Conservation (phyloP, 2,888 invertebrate species). For the Lasius fuliginosus region DNA sequence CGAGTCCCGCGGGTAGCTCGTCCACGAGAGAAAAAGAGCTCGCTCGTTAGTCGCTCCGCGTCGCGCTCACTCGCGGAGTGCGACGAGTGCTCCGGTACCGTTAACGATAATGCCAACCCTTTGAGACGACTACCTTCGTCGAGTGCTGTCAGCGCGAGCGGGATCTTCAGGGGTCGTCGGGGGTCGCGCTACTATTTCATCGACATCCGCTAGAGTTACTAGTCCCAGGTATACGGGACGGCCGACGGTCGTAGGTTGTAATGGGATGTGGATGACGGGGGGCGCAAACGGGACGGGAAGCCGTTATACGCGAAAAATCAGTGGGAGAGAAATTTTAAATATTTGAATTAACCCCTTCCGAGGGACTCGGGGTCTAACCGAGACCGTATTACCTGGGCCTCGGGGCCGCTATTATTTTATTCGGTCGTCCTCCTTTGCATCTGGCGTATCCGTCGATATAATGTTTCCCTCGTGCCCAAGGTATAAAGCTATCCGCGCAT, state of each 20-base stretch:
- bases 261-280: constrained; percentile 49
- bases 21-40: constrained; percentile 54
- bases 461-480: constrained; percentile 78
- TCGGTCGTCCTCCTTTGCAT: constrained; percentile 83
- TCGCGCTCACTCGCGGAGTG: constrained; percentile 52
- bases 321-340: constrained; percentile 83
- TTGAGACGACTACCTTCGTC: constrained; percentile 69
- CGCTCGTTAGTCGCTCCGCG: constrained; percentile 70
- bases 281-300: constrained; percentile 46
- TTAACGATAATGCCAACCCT: constrained; percentile 79
- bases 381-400: constrained; percentile 78
- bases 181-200: constrained; percentile 76
- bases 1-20: constrained; percentile 18
- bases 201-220: constrained; percentile 77
- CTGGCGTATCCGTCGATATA: constrained; percentile 84
- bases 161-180: constrained; percentile 71
- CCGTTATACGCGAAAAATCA: constrained; percentile 84
- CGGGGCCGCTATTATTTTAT: constrained; percentile 79
- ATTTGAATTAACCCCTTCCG: constrained; percentile 85
- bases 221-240: constrained; percentile 70
- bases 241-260: constrained; percentile 29
- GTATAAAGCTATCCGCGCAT: constrained; percentile 63
- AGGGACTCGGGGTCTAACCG: constrained; percentile 47
- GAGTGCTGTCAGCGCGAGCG: constrained; percentile 65
- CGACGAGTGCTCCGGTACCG: constrained; percentile 73